Evolutionary conservation across 1,140 invertebrate genomes (phyloP), one percentile per base, ranked within the genome.

Genomic region (Dysdera silvatica): DNA sequence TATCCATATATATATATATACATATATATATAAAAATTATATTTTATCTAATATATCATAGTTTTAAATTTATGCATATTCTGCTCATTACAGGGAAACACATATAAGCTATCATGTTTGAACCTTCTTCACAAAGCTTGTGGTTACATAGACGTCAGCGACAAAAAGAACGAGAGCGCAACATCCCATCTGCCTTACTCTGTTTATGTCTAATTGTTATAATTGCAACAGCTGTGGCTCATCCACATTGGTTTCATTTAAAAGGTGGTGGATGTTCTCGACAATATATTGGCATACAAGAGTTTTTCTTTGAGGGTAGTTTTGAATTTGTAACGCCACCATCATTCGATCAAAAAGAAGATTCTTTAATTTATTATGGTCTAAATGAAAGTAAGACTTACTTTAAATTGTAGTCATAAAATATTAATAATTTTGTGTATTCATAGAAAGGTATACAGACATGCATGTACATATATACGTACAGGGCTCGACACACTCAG

Each of bases 161-260:
- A 12, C 6, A 10, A 23, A 40, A 14, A 20, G 63, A 66, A n/a
- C 37, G 61, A 43, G 64, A 67, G 20, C 61, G 64, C 23, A 70
- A 70, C 29, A 45, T 67, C 16, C 23, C 64, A 32, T 53, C 69
- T 33, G 67, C 67, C 3, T 48, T 66, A 47, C 55, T 70, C 20
- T 63, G 62, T 47, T 61, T 65, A 31, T n/a, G 64, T 6, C 48
- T 70, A 24, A 70, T 70, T 32, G 56, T 61, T 6, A 60, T 63
- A 26, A 32, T 70, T n/a, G 51, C 66, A 1, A 69, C 61, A 20
- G 69, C 69, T 29, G 54, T 70, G 23, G 62, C 63, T 20, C 69
- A 69, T 52, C 65, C 65, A n/a, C 65, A 67, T 52, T 70, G 69
- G 69, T 70, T 69, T 61, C 58, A 61, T 49, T 61, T 70, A 3